These are phyloP conservation scores for Troides aeacus DNA, from an alignment of 2,888 invertebrate genomes.

Conservation along the genomic window DNA sequence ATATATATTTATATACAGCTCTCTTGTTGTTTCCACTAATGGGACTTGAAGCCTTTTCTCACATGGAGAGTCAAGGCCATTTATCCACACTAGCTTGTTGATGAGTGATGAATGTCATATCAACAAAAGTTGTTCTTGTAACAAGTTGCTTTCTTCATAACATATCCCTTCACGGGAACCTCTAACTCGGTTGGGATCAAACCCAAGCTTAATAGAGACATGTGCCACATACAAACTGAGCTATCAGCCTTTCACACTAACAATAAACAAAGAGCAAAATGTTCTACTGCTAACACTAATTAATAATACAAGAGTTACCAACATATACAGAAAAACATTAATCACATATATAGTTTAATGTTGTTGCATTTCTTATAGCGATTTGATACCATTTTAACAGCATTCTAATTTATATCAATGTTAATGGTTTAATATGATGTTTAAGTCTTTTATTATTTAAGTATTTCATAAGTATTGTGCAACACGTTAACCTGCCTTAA, in stretches of 20 bases:
- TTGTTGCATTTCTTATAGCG: conserved; percentile 44
- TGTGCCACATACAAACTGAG: too few relatives aligned
- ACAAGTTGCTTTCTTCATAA: too few relatives aligned
- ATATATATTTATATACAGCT: not conserved
- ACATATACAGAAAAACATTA: conserved; percentile 63
- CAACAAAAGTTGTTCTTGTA: too few relatives aligned
- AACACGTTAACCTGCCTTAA: conserved; percentile 48
- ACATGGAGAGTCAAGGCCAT: too few relatives aligned
- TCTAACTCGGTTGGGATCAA: too few relatives aligned
- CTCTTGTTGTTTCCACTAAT: too few relatives aligned
- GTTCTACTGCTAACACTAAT: conserved; percentile 38
- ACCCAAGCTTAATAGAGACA: too few relatives aligned
- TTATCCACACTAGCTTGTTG: too few relatives aligned
- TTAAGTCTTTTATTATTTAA: conserved; percentile 24
- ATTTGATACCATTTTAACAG: conserved; percentile 33
- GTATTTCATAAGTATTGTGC: conserved; percentile 65
- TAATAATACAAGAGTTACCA: conserved; percentile 52
- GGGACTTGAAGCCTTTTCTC: too few relatives aligned
- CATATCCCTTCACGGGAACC: too few relatives aligned
- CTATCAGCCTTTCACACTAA: conserved; percentile 35
- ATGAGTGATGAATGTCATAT: too few relatives aligned
- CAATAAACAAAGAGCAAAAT: conserved; percentile 42
- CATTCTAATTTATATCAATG: conserved; percentile 12
- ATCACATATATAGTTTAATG: conserved; percentile 29
- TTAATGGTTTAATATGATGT: conserved; percentile 7